These are phyloP conservation scores for Chinchilla lanigera DNA, from an alignment of 2,113 vertebrate species.

Conservation along the genomic window DNA sequence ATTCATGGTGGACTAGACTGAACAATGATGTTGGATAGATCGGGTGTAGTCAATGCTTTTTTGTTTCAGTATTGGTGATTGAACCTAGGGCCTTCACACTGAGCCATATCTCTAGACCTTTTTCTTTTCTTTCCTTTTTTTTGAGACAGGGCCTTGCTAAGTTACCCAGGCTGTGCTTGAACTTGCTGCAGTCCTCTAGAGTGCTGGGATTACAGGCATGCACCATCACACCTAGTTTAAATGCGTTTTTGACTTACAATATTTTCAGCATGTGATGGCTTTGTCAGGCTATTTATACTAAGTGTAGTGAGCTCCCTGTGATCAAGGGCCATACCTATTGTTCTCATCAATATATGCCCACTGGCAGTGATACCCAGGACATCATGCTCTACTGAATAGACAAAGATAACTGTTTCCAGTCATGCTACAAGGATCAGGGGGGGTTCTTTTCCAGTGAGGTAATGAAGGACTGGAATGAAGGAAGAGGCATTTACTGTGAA, in stretches of 20 bases:
- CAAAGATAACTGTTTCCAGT: background rate
- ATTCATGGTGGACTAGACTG: background rate
- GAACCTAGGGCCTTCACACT: background rate
- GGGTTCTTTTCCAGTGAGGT: background rate
- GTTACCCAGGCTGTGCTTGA: background rate
- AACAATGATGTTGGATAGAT: background rate
- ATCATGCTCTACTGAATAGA: background rate
- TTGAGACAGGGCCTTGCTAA: background rate
- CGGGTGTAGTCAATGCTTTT: background rate
- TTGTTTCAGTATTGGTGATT: background rate
- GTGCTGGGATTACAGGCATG: background rate
- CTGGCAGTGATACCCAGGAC: background rate
- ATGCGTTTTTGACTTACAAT: background rate
- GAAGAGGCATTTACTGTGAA: constrained; percentile 2
- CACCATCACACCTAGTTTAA: background rate
- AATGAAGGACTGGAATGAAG: background rate
- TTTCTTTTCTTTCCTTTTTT: background rate
- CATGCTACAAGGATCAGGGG: background rate
- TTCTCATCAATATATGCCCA: background rate
- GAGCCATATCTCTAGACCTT: background rate
- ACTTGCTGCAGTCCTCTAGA: background rate
- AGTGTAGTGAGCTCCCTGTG: background rate
- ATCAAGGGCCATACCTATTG: background rate
- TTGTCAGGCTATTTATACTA: background rate
- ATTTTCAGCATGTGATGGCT: background rate